Conservation (phyloP, 1,140 invertebrate species). For the Brachionus rubens region DNA sequence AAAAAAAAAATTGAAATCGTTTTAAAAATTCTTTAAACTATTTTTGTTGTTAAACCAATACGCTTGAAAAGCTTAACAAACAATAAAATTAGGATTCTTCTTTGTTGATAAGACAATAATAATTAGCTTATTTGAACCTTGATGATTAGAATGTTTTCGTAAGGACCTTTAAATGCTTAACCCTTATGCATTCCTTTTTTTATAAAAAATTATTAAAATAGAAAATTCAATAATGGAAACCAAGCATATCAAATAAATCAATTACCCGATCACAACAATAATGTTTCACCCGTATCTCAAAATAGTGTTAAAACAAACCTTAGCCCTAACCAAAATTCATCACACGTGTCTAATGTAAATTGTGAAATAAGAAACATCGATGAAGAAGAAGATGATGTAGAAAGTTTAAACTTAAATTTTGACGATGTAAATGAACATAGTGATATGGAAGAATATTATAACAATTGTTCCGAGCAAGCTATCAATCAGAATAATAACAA, state of each 20-base stretch:
- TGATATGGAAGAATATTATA: slow-evolving; percentile 32
- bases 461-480: not conserved
- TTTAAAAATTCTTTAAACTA: slow-evolving; percentile 14
- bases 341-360: not conserved
- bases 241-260: not conserved
- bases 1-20: slow-evolving; percentile 1
- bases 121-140: not conserved
- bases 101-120: no score
- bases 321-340: not conserved
- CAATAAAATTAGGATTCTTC: no score
- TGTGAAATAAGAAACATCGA: not conserved
- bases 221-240: not conserved
- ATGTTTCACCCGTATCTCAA: not conserved
- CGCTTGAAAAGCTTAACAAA: slow-evolving; percentile 31
- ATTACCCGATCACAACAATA: not conserved
- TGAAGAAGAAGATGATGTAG: slow-evolving; percentile 35
- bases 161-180: no score
- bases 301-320: not conserved
- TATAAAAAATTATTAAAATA: not conserved
- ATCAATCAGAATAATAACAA: not conserved
- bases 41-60: not conserved
- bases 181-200: not conserved
- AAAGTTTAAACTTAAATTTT: slow-evolving; percentile 37
- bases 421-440: slow-evolving; percentile 37
- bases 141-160: slow-evolving; percentile 28